These are phyloP conservation scores for Patiria pectinifera DNA, from an alignment of 53 echinoderm and acorn worm genomes.

Conservation along the genomic window DNA sequence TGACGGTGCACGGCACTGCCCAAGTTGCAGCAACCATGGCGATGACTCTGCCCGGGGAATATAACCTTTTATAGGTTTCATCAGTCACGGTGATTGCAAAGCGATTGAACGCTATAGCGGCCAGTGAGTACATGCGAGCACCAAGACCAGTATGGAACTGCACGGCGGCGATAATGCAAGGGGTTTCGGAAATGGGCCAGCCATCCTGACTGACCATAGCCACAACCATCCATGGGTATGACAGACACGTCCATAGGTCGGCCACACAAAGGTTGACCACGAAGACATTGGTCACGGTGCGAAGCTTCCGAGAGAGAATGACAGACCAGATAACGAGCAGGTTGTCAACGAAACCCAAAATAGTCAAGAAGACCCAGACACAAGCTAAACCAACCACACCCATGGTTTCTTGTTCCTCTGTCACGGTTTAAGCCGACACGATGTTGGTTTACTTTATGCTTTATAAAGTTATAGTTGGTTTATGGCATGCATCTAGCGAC, in stretches of 20 bases:
- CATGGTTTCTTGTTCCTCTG: background rate
- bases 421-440: background rate
- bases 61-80: constrained; percentile 41
- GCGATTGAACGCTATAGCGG: constrained; percentile 59
- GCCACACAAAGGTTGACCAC: constrained; percentile 70
- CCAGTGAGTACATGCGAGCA: constrained; percentile 44
- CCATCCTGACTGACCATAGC: constrained; percentile 43
- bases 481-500: too few species aligned
- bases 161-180: constrained; percentile 33
- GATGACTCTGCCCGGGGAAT: constrained; percentile 36
- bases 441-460: background rate
- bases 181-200: constrained; percentile 57
- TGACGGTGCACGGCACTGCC: constrained; percentile 29
- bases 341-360: constrained; percentile 58
- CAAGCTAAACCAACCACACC: background rate
- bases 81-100: constrained; percentile 47
- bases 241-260: constrained; percentile 64
- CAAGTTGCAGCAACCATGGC: constrained; percentile 60
- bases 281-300: constrained; percentile 67
- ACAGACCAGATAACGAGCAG: constrained; percentile 63
- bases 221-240: constrained; percentile 47
- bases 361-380: constrained; percentile 32
- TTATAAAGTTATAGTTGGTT: too few species aligned
- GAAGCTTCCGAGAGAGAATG: constrained; percentile 62
- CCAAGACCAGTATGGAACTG: constrained; percentile 21